Evolutionary conservation across 2,888 invertebrate genomes (phyloP).

Genomic region (Catocala fraxini): DNA sequence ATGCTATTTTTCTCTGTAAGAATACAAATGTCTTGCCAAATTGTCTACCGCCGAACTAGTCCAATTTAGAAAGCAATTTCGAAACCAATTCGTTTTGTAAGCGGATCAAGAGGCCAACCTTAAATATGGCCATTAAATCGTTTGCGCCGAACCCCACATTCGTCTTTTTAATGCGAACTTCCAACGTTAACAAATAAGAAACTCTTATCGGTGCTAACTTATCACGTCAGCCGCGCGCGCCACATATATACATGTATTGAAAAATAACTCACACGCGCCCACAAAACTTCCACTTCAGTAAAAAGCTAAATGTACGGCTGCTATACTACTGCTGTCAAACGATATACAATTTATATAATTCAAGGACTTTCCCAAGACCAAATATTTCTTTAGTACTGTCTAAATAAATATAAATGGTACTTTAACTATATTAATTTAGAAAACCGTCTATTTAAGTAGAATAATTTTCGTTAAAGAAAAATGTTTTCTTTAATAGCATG

Average conservation of each 20-base stretch:
- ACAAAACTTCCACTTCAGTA: background rate
- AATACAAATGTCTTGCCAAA: conserved; percentile 87
- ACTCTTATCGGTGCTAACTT: conserved; percentile 61
- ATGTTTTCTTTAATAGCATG: no score
- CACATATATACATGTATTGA: conserved; percentile 29
- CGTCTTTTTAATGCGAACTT: conserved; percentile 73
- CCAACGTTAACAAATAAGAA: conserved; percentile 70
- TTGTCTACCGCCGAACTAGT: conserved; percentile 85
- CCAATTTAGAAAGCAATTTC: conserved; percentile 87
- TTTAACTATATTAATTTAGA: background rate
- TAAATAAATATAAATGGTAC: background rate
- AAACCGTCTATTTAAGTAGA: no score
- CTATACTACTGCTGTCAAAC: background rate
- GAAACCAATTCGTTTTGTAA: conserved; percentile 85
- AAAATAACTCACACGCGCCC: conserved; percentile 11
- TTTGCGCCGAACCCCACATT: conserved; percentile 71
- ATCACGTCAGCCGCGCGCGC: conserved; percentile 52
- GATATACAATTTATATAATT: background rate
- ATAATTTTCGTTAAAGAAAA: no score
- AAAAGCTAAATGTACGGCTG: background rate
- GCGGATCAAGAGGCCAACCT: conserved; percentile 83
- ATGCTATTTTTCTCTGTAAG: conserved; percentile 85
- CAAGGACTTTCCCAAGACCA: background rate
- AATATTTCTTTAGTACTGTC: background rate
- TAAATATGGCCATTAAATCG: conserved; percentile 84